A percentile compares a stretch with the other conserved stretches of the same genome.
These are phyloP conservation scores for Myodes glareolus DNA, from an alignment of 2,113 vertebrate genomes.

Conservation along the genomic window DNA sequence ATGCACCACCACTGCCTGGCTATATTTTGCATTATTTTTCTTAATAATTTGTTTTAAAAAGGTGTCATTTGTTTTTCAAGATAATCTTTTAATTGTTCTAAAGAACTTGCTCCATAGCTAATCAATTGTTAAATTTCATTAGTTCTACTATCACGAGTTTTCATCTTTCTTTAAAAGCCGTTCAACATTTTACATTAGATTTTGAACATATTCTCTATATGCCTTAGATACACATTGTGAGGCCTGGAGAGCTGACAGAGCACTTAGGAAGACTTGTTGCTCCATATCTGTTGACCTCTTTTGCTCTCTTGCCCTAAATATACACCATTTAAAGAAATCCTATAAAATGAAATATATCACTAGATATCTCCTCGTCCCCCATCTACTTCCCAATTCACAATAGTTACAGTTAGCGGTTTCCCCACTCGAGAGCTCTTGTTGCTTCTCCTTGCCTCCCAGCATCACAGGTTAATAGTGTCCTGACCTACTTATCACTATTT, in stretches of 20 bases:
- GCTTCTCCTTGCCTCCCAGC: neutral
- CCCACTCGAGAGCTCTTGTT: neutral
- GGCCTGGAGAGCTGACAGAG: too few relatives aligned
- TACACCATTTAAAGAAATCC: neutral
- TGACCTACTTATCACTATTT: neutral
- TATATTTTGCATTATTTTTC: neutral
- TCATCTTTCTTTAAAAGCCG: conserved; percentile 14
- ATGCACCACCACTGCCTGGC: too few relatives aligned
- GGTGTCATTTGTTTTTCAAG: conserved; percentile 16
- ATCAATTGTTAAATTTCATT: neutral
- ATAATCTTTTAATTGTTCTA: neutral
- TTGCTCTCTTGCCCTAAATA: neutral
- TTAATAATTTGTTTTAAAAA: neutral
- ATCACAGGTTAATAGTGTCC: neutral
- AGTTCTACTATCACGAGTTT: neutral
- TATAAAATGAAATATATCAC: neutral
- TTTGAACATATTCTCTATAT: neutral
- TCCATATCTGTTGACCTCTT: neutral
- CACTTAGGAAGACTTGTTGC: too few relatives aligned
- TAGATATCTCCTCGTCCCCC: neutral
- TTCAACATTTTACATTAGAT: neutral
- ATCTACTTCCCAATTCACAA: neutral
- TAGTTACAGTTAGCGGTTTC: neutral
- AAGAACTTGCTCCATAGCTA: neutral
- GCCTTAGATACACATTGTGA: neutral